Evolutionary conservation across 2,113 vertebrate species (phyloP).

Genomic region (Planiliza haematocheilus): DNA sequence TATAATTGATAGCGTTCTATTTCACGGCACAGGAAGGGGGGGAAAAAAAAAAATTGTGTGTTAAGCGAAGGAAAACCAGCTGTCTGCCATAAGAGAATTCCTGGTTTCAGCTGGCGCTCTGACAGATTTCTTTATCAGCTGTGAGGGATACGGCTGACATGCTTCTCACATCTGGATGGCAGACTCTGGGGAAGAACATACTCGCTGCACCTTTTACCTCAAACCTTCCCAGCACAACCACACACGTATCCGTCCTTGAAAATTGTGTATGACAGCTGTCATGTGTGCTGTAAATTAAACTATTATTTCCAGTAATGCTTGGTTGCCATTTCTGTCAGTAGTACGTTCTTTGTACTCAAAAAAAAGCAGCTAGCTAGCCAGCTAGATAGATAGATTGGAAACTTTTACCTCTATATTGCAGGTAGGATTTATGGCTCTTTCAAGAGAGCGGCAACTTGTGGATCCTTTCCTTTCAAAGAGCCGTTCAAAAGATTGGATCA

Average conservation of each 20-base stretch:
- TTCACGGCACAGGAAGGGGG: too few species aligned
- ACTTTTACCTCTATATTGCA: too few species aligned
- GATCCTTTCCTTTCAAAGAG: too few species aligned
- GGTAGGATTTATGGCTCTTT: too few species aligned
- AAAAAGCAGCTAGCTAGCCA: too few species aligned
- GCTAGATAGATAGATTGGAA: too few species aligned
- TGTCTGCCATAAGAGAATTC: constrained; percentile 13
- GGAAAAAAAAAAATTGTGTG: background rate
- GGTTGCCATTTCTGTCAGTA: background rate
- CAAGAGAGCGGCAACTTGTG: too few species aligned
- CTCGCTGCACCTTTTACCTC: constrained; percentile 7
- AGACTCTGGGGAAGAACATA: constrained; percentile 38
- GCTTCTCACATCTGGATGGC: constrained; percentile 61
- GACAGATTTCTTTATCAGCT: constrained; percentile 68
- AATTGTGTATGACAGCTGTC: background rate
- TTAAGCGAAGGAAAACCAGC: background rate
- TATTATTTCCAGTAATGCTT: background rate
- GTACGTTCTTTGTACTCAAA: background rate
- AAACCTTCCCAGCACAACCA: background rate
- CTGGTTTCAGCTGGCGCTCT: constrained; percentile 20
- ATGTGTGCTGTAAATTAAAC: background rate
- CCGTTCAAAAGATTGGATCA: too few species aligned
- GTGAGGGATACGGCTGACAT: constrained; percentile 47
- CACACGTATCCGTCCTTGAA: background rate
- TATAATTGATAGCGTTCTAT: background rate